A percentile compares a stretch with the other conserved stretches of the same genome.
Evolutionary conservation across 1,140 invertebrate genomes (phyloP).

Genomic region (Stenopsyche tienmushanensis): DNA sequence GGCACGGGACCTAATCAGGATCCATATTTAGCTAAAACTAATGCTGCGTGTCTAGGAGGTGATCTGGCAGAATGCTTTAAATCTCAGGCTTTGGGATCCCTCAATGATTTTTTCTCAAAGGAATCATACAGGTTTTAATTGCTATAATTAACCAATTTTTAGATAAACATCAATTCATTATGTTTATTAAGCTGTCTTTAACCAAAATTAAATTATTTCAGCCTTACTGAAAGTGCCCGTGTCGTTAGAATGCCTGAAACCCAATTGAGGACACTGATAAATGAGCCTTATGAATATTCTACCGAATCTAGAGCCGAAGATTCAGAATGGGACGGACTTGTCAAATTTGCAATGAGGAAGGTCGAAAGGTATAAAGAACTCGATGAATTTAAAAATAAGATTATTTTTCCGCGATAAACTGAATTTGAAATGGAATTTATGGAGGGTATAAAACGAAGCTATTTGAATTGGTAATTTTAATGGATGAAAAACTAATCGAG

Average conservation of each 20-base stretch:
- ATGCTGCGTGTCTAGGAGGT: slow-evolving; percentile 69
- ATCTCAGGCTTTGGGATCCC: slow-evolving; percentile 68
- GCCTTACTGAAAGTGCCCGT: slow-evolving; percentile 68
- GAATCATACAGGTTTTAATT: slow-evolving; percentile 53
- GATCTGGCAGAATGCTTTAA: slow-evolving; percentile 81
- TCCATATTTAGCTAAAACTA: slow-evolving; percentile 71
- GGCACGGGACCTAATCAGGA: slow-evolving; percentile 69
- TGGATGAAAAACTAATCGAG: too few relatives aligned
- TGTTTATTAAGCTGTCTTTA: background rate
- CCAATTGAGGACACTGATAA: slow-evolving; percentile 62
- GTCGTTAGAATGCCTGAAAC: slow-evolving; percentile 65
- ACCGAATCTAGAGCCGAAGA: slow-evolving; percentile 67
- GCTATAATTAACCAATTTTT: background rate
- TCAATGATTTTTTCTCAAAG: slow-evolving; percentile 74
- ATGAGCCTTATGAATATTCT: slow-evolving; percentile 69
- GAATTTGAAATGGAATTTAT: too few relatives aligned
- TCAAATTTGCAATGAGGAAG: slow-evolving; percentile 72
- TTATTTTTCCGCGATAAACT: too few relatives aligned
- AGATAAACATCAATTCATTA: background rate
- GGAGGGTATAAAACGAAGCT: too few relatives aligned
- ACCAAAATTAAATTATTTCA: slow-evolving; percentile 38
- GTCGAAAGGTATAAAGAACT: slow-evolving; percentile 63
- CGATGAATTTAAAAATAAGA: background rate
- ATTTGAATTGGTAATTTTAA: too few relatives aligned
- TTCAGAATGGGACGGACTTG: slow-evolving; percentile 74